Base-by-base conservation (phyloP, 2,113 vertebrate genomes). In the Mobula hypostoma region DNA sequence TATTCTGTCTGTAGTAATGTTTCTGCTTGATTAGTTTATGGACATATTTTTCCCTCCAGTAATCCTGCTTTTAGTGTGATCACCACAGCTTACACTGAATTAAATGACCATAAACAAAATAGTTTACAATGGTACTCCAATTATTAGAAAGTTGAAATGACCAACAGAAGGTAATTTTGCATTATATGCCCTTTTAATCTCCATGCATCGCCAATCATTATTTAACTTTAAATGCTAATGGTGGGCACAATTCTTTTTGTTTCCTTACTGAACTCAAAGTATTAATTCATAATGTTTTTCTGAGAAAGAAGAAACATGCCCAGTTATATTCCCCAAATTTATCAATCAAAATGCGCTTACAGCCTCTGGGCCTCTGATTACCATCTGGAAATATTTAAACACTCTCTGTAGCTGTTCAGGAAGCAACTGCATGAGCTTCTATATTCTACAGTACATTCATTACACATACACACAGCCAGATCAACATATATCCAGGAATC, bases 41-140 rank as follows among this genome's bases (percentile, higher is more conserved):
- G 70, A 56, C 72, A 17, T 27, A 48, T 76, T 90, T 90, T 66
- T 88, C 85, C n/a, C 58, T 63, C 27, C 63, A 17, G 14, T 24
- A n/a, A 90, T 68, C 87, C 21, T 93, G 36, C 21, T 93, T 76
- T 93, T 93, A 40, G 70, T 93, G 24, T 93, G 70, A 93, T 93
- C 58, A 93, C 36, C 91, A 93, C 36, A 72, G 90, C 48, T 93
- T 29, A 24, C 24, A 74, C 32, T 74, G 91, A 93, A 93, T 93
- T 74, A 93, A 74, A 40, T 70, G 40, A 27, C 40, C 68, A 93
- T 93, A 93, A 74, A 74, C 32, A 76, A 36, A 93, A n/a, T 93
- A 48, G 74, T 76, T 93, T 70, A 93, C 17, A 74, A 74, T 72
- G 68, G 58, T 36, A 32, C 5, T 40, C 66, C 40, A 48, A 93